Evolutionary conservation across 1,140 invertebrate species (phyloP).

Genomic region (Eciton burchellii): DNA sequence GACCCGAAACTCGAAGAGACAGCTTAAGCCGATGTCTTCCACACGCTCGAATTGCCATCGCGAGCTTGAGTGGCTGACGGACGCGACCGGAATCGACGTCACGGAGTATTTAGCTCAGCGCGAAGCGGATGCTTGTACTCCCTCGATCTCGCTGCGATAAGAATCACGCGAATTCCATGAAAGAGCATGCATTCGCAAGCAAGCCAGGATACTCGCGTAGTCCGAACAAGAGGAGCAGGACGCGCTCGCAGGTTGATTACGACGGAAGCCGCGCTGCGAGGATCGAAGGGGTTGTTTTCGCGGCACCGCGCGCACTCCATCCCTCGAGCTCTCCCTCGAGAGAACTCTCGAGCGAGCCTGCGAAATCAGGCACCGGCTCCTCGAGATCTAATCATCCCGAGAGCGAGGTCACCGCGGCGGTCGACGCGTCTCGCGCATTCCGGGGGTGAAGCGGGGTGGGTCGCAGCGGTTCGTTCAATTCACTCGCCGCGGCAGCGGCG

Average conservation of each 20-base stretch:
- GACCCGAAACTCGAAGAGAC: conserved; percentile 74
- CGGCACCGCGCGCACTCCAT: no score
- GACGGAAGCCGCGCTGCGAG: no score
- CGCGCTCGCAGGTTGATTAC: neutral
- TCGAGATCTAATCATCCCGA: conserved; percentile 58
- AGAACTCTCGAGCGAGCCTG: conserved; percentile 7
- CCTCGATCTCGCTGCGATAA: no score
- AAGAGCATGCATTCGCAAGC: neutral
- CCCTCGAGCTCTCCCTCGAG: no score
- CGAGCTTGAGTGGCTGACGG: conserved; percentile 8
- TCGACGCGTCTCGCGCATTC: neutral
- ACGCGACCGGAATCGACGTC: neutral
- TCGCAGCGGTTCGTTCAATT: conserved; percentile 62
- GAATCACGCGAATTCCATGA: neutral
- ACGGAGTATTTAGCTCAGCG: neutral
- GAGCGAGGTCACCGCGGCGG: conserved; percentile 19
- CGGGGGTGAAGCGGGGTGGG: conserved; percentile 1
- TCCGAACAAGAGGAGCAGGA: neutral
- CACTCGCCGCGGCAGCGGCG: conserved; percentile 66
- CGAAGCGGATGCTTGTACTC: neutral
- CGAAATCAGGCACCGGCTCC: conserved; percentile 42
- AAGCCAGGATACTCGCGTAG: neutral
- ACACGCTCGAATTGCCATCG: conserved; percentile 19
- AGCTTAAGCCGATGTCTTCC: conserved; percentile 21
- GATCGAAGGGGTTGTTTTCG: no score